Evolutionary conservation across 2,797 vertebrate species (phyloP).

Genomic region (Erithacus rubecula): DNA sequence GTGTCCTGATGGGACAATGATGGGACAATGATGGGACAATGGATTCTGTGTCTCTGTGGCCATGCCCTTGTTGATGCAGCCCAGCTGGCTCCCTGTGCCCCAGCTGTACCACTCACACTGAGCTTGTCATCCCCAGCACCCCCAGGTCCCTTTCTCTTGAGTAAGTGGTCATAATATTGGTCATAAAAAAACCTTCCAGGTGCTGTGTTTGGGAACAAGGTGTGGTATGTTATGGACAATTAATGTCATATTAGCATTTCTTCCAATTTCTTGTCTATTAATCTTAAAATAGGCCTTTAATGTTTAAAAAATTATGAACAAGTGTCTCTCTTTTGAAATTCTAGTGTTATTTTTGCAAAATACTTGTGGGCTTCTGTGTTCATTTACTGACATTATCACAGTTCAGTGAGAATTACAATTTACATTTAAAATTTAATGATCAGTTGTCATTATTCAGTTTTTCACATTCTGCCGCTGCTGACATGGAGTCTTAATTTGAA

Average conservation of each 20-base stretch:
- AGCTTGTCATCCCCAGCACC: background rate
- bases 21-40: background rate
- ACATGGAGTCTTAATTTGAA: background rate
- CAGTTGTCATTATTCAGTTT: background rate
- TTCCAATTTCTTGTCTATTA: background rate
- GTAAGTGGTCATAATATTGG: background rate
- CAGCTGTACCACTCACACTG: background rate
- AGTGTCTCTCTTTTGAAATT: background rate
- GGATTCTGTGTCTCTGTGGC: background rate
- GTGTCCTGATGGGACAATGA: background rate
- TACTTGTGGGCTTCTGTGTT: background rate
- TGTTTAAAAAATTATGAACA: background rate
- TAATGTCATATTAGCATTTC: background rate
- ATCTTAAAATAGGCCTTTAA: background rate
- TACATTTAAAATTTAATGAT: background rate
- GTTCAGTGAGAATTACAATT: background rate
- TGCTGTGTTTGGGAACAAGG: background rate
- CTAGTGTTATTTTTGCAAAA: background rate
- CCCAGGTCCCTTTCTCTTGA: background rate
- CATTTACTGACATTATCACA: background rate
- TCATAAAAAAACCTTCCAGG: background rate
- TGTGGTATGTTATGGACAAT: background rate
- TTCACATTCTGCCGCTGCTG: background rate
- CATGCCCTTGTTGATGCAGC: background rate
- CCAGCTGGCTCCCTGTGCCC: background rate